Evolutionary conservation across 2,113 vertebrate species (phyloP), one percentile per base, ranked within the genome.

Genomic region (Actinemys pallida): DNA sequence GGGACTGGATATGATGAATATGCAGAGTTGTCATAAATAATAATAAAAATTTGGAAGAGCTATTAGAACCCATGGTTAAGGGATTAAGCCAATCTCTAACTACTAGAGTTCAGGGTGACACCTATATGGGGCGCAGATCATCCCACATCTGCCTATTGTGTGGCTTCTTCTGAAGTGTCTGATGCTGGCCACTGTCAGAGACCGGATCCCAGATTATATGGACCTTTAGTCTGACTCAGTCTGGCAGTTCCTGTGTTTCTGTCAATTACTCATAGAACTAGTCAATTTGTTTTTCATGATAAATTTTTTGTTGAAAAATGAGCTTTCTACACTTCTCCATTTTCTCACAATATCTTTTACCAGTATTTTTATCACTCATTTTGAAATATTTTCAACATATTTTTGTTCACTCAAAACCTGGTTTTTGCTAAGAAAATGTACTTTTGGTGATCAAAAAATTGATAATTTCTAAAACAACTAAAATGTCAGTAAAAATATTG

Each of bases 101-200:
- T 47, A 0, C 0, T 35, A 57, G 62, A 35, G 16, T 16, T 3
- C 2, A 16, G 35, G 29, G 25, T 90, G 59, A 6, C 19, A 6
- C 29, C 27, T 31, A 81, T 65, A 16, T 83, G 56, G 88, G 90
- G 91, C 7, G 16, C 20, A 10, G 3, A 52, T 10, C 39, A 65
- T 35, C 35, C 11, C 53, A 9, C 9, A 0, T 1, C 31, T 80
- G 49, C 49, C 10, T 7, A 65, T 25, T 0, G 0, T 50, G 42
- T 79, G 88, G 39, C 49, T 39, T 59, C 84, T 50, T 2, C 62
- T 75, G 59, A 62, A 62, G 27, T 10, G 27, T 62, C 59, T 62
- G 59, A 62, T 62, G 29, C 59, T 62, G 57, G 57, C 12, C 57
- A 62, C 57, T 62, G 29, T 31, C 57, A 62, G 57, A 62, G 27